Evolutionary conservation across 1,140 invertebrate genomes (phyloP).

Genomic region (Eriosoma lanigerum): DNA sequence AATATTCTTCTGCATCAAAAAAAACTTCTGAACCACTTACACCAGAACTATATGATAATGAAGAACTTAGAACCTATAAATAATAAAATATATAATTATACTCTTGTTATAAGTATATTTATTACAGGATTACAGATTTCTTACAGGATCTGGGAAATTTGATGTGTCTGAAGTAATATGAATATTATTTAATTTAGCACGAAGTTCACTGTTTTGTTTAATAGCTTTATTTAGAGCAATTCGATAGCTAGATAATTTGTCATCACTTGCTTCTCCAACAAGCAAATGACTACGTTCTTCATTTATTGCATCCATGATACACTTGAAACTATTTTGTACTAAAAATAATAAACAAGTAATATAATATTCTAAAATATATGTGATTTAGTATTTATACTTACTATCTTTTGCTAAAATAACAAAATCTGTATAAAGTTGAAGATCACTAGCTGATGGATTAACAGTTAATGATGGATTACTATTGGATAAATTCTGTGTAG

Average conservation of each 20-base stretch:
- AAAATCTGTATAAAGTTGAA: slow-evolving; percentile 62
- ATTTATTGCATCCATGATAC: slow-evolving; percentile 61
- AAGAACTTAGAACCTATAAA: slow-evolving; percentile 61
- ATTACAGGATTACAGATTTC: slow-evolving; percentile 48
- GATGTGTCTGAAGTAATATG: slow-evolving; percentile 66
- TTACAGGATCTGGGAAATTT: slow-evolving; percentile 63
- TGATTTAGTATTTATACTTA: slow-evolving; percentile 56
- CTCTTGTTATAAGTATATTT: background rate
- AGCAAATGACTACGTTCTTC: slow-evolving; percentile 66
- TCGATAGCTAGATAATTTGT: slow-evolving; percentile 39
- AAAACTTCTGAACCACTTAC: slow-evolving; percentile 77
- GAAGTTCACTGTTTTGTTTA: slow-evolving; percentile 74
- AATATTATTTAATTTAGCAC: slow-evolving; percentile 67
- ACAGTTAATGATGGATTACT: slow-evolving; percentile 56
- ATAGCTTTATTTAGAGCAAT: slow-evolving; percentile 62
- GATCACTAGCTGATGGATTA: slow-evolving; percentile 49
- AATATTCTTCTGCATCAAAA: slow-evolving; percentile 76
- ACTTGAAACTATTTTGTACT: slow-evolving; percentile 64
- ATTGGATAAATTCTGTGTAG: slow-evolving; percentile 53
- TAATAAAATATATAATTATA: slow-evolving; percentile 11
- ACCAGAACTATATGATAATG: slow-evolving; percentile 73
- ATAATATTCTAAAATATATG: background rate
- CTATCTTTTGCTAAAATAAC: slow-evolving; percentile 68
- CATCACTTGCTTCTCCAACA: slow-evolving; percentile 26
- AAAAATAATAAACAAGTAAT: slow-evolving; percentile 53